A percentile compares a stretch with the other conserved stretches of the same genome.
Conservation (phyloP, 2,113 vertebrate species). For the Coregonus clupeaformis region DNA sequence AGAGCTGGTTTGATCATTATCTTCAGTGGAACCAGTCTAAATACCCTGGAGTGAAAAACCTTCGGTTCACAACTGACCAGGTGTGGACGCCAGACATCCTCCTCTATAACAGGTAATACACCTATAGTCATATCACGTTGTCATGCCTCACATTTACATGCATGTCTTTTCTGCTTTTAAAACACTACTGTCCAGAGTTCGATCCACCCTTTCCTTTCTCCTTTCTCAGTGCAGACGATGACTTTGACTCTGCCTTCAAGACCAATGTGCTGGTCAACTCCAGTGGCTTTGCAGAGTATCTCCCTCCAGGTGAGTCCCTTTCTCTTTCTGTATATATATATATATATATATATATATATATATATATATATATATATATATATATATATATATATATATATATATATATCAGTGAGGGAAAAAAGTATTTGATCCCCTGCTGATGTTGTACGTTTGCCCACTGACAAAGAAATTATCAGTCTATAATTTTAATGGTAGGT, state of each 20-base stretch:
- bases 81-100: conserved; percentile 80
- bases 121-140: neutral
- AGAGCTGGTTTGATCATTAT: conserved; percentile 79
- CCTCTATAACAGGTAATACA: conserved; percentile 79
- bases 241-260: conserved; percentile 82
- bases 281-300: conserved; percentile 76
- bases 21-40: conserved; percentile 80
- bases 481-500: too few relatives aligned
- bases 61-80: conserved; percentile 78
- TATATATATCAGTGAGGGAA: too few relatives aligned
- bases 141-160: neutral
- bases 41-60: conserved; percentile 78
- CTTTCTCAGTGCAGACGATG: conserved; percentile 77
- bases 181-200: conserved; percentile 24
- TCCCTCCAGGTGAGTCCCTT: conserved; percentile 75
- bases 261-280: conserved; percentile 80
- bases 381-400: too few relatives aligned
- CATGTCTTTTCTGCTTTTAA: neutral
- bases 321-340: too few relatives aligned
- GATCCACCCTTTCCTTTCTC: conserved; percentile 31
- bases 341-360: too few relatives aligned
- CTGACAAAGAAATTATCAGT: too few relatives aligned
- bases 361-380: too few relatives aligned
- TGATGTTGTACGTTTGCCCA: too few relatives aligned
- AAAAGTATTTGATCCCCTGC: too few relatives aligned